These are phyloP conservation scores for Lordiphosa stackelbergi DNA, from an alignment of 1,140 invertebrate genomes.

Conservation along the genomic window DNA sequence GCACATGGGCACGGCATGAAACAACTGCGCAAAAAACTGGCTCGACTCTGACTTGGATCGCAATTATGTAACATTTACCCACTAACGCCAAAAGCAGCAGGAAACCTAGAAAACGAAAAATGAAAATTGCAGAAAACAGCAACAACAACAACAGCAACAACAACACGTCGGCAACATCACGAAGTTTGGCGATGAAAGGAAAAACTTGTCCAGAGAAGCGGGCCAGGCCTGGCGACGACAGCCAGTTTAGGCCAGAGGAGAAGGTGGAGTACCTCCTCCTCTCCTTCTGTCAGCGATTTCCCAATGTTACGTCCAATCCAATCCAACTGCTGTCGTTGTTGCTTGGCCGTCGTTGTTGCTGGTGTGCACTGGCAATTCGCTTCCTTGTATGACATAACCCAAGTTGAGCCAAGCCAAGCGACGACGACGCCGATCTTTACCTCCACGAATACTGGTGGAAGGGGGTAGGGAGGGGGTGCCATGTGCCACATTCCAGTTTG, in stretches of 20 bases:
- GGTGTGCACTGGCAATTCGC: slow-evolving; percentile 42
- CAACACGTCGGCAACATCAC: slow-evolving; percentile 35
- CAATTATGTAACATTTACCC: slow-evolving; percentile 72
- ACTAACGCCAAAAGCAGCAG: slow-evolving; percentile 70
- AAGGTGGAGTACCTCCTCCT: slow-evolving; percentile 13
- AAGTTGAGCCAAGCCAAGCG: slow-evolving; percentile 21
- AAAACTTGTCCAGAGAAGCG: slow-evolving; percentile 37
- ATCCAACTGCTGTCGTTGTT: slow-evolving; percentile 17
- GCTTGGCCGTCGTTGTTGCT: slow-evolving; percentile 47
- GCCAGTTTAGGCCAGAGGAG: slow-evolving; percentile 26
- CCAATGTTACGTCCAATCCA: slow-evolving; percentile 34
- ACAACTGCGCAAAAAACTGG: slow-evolving; percentile 18
- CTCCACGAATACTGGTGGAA: slow-evolving; percentile 42
- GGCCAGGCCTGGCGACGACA: slow-evolving; percentile 15
- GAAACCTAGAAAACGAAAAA: slow-evolving; percentile 71
- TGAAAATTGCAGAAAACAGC: slow-evolving; percentile 48
- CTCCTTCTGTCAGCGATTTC: slow-evolving; percentile 26
- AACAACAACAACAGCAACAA: slow-evolving; percentile 20
- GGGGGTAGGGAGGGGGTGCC: not conserved
- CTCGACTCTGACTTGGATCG: slow-evolving; percentile 20
- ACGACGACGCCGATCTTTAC: slow-evolving; percentile 64
- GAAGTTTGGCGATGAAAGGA: slow-evolving; percentile 53
- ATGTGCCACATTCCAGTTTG: slow-evolving; percentile 69
- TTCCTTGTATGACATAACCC: slow-evolving; percentile 72
- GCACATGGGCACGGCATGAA: slow-evolving; percentile 16